These are phyloP conservation scores for Microtus californicus DNA, from an alignment of 2,797 vertebrate genomes.

Conservation along the genomic window DNA sequence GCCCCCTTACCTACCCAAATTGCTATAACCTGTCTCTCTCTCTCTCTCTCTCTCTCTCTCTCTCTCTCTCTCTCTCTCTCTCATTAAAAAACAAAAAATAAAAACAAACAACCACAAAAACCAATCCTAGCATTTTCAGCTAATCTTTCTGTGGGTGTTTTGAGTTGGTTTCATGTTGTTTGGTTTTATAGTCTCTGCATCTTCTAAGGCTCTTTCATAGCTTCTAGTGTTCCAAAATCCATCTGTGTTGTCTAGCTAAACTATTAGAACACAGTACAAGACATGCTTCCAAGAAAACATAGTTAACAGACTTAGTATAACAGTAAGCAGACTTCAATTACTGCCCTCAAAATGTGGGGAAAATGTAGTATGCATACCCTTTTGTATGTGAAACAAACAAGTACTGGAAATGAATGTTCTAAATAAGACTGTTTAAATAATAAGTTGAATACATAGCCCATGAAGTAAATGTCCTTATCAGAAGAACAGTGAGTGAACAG, in stretches of 20 bases:
- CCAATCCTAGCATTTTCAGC: background rate
- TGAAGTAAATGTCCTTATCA: constrained; percentile 18
- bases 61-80: background rate
- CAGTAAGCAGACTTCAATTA: constrained; percentile 12
- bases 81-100: background rate
- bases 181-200: background rate
- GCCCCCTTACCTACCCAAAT: background rate
- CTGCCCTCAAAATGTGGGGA: constrained; percentile 5
- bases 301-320: background rate
- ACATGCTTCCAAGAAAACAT: constrained; percentile 16
- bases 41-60: no score
- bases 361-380: background rate
- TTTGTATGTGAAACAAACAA: background rate
- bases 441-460: constrained; percentile 29
- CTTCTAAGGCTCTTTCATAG: background rate
- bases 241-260: background rate
- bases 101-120: background rate
- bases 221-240: constrained; percentile 1
- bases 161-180: constrained; percentile 38
- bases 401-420: background rate
- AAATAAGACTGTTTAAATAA: background rate
- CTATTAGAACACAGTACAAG: constrained; percentile 26
- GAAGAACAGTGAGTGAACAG: constrained; percentile 28
- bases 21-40: background rate
- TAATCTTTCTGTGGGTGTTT: background rate